Evolutionary conservation across 2,888 invertebrate species (phyloP), one percentile per base, ranked within the genome.

Genomic region (Parasteatoda lunata): DNA sequence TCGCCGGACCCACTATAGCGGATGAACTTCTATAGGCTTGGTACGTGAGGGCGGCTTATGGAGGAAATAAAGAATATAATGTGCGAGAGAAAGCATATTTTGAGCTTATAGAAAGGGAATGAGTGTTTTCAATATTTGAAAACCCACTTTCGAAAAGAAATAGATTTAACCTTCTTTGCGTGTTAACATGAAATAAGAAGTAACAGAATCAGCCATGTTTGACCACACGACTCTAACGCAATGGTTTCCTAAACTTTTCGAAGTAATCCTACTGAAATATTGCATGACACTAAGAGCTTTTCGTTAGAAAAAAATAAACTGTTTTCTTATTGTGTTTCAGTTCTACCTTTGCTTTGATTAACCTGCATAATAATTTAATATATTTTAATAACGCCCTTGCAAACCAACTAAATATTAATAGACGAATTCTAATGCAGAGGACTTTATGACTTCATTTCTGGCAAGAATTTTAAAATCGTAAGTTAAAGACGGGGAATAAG

Each of bases 91-190:
- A 59, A 59, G n/a, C 59, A 59, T 7, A 59, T 9, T 9, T n/a
- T 59, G 9, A 9, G 59, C n/a, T 59, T 59, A 59, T 59, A 4
- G 59, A 59, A 59, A 59, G n/a, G n/a, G 59, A 59, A 59, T n/a
- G 59, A 59, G 59, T 59, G 59, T 59, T 59, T 59, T 59, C 59
- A 59, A 59, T 59, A 59, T 59, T 59, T 59, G 59, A 59, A 59
- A 59, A 59, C 59, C 59, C 59, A 59, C 59, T 59, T 59, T 59
- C 59, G 3, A n/a, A 59, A 59, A 59, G 59, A 59, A 59, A 59
- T 59, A 59, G 59, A 59, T 59, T 59, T 59, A 59, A 59, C 59
- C 59, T 30, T 59, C 59, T 59, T 59, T 59, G 59, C 59, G 59
- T 59, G 59, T 13, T 59, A 59, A 59, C n/a, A 9, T 59, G 8